Evolutionary conservation across 2,888 invertebrate species (phyloP), one percentile per base, ranked within the genome.

Genomic region (Podotricha telesiphe): DNA sequence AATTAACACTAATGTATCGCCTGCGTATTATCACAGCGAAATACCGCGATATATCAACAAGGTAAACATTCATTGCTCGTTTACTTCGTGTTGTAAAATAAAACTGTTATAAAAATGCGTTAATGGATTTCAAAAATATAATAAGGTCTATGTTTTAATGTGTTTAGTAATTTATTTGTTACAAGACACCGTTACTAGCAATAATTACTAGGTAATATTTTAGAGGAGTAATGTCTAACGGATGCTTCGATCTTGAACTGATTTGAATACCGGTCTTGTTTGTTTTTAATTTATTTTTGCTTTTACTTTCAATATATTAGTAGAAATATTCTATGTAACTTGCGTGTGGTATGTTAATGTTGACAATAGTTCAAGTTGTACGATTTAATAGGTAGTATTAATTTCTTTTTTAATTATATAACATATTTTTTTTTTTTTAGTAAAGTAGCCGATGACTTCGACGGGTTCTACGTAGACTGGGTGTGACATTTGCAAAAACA

Each of bases 181-280:
- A 28, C 28, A 28, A 28, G 28, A 28, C 28, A 28, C 28, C 28
- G 28, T 28, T 69, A 64, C 50, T 59, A 48, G 53, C 48, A 63
- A 34, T 70, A 70, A 72, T 73, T 72, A 70, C 70, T 72, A 68
- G 70, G 66, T 73, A 70, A 70, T 73, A 69, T 66, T 68, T 72
- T 58, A 66, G 61, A 65, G 68, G 67, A 73, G 51, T 51, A 61
- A 65, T 51, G 70, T 37, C 61, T 40, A 65, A 34, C 68, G 70
- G 73, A 72, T 72, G 68, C 51, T 48, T 53, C 70, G 73, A 61
- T 70, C 72, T 72, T 73, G 73, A 70, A 70, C 70, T 68, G 50
- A 58, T 67, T 72, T 22, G 53, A 50, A 61, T 56, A 65, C 67
- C 47, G 71, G 64, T 61, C 4, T 22, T 59, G 28, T 59, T 28